Conservation (phyloP, 2,888 invertebrate genomes). For the Pterobdella sp. region DNA sequence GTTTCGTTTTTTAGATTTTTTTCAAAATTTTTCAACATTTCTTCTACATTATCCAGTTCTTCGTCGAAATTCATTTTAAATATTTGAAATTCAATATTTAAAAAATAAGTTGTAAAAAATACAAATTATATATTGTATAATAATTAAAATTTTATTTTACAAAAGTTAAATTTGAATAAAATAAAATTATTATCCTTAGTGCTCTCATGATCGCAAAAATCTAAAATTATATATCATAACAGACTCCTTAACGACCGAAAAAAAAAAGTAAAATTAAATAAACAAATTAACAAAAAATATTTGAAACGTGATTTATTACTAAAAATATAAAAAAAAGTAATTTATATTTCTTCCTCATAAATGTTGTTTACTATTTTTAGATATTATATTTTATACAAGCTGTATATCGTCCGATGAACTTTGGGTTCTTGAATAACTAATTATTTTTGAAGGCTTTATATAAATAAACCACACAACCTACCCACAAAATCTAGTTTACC, state of each 20-base stretch:
- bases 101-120: too few relatives aligned
- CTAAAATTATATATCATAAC: too few relatives aligned
- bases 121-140: too few relatives aligned
- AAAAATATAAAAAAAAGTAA: background rate
- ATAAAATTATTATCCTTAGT: too few relatives aligned
- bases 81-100: background rate
- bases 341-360: background rate
- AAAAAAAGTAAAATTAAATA: background rate
- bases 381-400: too few relatives aligned
- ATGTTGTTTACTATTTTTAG: background rate
- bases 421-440: background rate
- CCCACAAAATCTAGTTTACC: background rate
- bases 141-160: too few relatives aligned
- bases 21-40: constrained; percentile 11
- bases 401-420: background rate
- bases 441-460: background rate
- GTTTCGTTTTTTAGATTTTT: background rate
- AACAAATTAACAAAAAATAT: background rate
- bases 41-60: constrained; percentile 8
- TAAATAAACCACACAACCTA: background rate
- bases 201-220: too few relatives aligned
- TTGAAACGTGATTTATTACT: background rate
- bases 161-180: too few relatives aligned
- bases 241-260: background rate
- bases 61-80: background rate